Base-by-base conservation (phyloP, 2,113 vertebrate genomes). In the Ptychochromis oligacanthus region DNA sequence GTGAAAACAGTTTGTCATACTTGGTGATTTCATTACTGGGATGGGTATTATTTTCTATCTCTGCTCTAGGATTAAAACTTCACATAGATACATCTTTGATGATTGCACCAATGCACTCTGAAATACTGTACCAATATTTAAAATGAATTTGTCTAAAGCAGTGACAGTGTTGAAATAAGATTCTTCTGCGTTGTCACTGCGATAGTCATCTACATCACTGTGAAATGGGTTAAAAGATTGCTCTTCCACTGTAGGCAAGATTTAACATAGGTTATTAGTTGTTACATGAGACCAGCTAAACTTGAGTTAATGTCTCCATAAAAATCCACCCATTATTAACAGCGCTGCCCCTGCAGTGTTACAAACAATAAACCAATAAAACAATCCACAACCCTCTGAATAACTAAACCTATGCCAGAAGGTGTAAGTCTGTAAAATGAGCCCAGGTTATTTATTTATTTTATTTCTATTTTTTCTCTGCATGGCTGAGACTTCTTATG, bases 401-500 rank as follows among this genome's bases (percentile, higher is more conserved):
- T 28, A 0, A 12, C 24, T 8, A 24, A 31, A 14, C 18, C 46
- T 54, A n/a, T 13, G n/a, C 2, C 26, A 13, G 24, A 28, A 28
- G 24, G 20, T 3, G 3, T 18, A 34, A 28, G 28, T 17, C 22
- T 34, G 26, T 13, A 28, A 61, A 72, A 52, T 31, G 28, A 72
- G 0, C 1, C 52, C 46, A 26, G 34, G 26, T 26, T 60, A 5
- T 36, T 49, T 4, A 8, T 13, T 12, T 24, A 34, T 34, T 8
- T n/a, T n/a, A 10, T 36, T 40, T 24, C 7, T 5, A n/a, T 22
- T 46, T 26, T 65, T 6, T 17, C 59, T 60, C 4, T 72, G 65
- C 12, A 4, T 12, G 10, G 2, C 2, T 65, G 28, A 17, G 67
- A 28, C 13, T 40, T 13, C 62, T 6, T 24, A 2, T 43, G 26